These are phyloP conservation scores for Meteorus colon DNA, from an alignment of 2,888 invertebrate species.

Conservation along the genomic window DNA sequence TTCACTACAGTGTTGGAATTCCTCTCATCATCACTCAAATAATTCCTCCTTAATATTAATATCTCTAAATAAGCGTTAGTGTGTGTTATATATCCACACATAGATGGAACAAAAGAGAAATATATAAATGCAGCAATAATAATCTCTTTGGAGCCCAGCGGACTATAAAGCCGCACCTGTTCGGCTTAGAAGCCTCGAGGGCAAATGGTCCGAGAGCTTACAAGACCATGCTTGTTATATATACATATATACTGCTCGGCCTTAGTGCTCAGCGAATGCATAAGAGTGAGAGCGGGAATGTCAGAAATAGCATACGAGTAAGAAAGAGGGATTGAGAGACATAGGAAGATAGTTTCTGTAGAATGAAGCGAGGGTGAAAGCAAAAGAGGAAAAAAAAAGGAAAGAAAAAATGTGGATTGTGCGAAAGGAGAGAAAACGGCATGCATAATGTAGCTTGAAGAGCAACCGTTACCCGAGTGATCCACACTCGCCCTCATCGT, in stretches of 20 bases:
- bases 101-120: conserved; percentile 16
- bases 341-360: conserved; percentile 40
- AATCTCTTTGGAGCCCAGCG: conserved; percentile 44
- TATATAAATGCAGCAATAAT: conserved; percentile 44
- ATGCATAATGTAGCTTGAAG: conserved; percentile 55
- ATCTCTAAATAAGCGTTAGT: neutral
- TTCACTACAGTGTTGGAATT: too few species aligned
- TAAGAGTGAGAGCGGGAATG: conserved; percentile 29
- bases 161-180: conserved; percentile 44
- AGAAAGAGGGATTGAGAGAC: conserved; percentile 41
- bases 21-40: too few species aligned
- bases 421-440: conserved; percentile 49
- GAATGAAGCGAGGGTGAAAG: conserved; percentile 8
- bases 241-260: conserved; percentile 6
- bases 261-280: conserved; percentile 20
- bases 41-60: neutral
- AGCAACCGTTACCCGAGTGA: conserved; percentile 54
- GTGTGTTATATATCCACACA: conserved; percentile 21
- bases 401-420: conserved; percentile 43
- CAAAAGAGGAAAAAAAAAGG: conserved; percentile 28
- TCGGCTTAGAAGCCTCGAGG: conserved; percentile 33
- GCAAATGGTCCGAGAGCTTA: conserved; percentile 40
- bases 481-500: conserved; percentile 51
- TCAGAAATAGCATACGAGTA: neutral
- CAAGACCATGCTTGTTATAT: conserved; percentile 14